These are phyloP conservation scores for Cepphus grylle DNA, from an alignment of 2,113 vertebrate genomes.

Conservation along the genomic window DNA sequence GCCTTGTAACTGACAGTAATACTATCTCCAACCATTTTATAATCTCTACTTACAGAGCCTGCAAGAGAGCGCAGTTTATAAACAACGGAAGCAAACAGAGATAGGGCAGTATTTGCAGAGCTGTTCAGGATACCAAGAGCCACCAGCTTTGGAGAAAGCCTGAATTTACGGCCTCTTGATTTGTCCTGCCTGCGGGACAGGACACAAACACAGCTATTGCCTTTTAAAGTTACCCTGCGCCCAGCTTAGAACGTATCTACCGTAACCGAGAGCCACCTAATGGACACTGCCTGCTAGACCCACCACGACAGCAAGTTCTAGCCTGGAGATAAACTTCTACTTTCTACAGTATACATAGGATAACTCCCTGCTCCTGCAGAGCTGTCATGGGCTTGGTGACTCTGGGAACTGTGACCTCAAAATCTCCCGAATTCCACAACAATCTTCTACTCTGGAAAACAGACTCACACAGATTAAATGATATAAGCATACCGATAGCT, in stretches of 20 bases:
- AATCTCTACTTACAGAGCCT: background rate
- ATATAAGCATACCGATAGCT: background rate
- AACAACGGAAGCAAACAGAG: background rate
- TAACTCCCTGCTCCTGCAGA: background rate
- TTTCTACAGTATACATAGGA: fast-evolving
- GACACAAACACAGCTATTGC: background rate
- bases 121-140: background rate
- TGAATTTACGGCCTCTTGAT: background rate
- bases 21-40: background rate
- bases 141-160: background rate
- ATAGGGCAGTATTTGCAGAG: background rate
- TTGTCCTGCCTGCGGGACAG: background rate
- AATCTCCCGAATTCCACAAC: background rate
- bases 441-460: background rate
- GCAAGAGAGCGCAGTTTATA: background rate
- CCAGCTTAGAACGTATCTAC: background rate
- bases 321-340: background rate
- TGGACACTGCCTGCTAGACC: background rate
- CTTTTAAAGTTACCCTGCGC: background rate
- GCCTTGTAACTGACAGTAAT: background rate
- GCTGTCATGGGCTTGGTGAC: background rate
- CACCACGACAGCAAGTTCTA: fast-evolving
- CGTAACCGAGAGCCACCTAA: background rate
- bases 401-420: background rate
- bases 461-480: background rate